These are phyloP conservation scores for Drosophila colorata DNA, from an alignment of 2,888 invertebrate genomes.

Conservation along the genomic window DNA sequence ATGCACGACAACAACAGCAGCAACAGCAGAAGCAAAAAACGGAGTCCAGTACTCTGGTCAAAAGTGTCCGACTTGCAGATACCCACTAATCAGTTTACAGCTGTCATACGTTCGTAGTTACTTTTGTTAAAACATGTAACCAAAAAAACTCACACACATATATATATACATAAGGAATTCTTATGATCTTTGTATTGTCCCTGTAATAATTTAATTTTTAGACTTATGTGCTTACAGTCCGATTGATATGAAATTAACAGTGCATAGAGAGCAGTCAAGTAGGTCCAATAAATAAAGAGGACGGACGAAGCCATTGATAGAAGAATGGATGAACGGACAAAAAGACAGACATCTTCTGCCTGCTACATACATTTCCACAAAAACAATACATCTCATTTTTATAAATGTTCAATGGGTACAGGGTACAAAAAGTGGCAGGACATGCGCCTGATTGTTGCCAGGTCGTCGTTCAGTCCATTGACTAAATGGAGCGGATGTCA, in stretches of 20 bases:
- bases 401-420: neutral
- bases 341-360: neutral
- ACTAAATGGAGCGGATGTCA: constrained; percentile 78
- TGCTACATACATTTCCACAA: neutral
- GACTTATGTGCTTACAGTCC: too few relatives aligned
- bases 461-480: constrained; percentile 71
- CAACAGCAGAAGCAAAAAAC: constrained; percentile 18
- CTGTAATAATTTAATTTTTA: too few relatives aligned
- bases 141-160: too few relatives aligned
- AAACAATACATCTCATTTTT: neutral
- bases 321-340: too few relatives aligned
- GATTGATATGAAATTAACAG: too few relatives aligned
- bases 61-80: neutral
- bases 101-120: too few relatives aligned
- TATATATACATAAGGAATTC: too few relatives aligned
- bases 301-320: too few relatives aligned
- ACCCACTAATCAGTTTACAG: neutral
- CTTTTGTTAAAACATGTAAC: too few relatives aligned
- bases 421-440: constrained; percentile 37
- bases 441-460: constrained; percentile 74
- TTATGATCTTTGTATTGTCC: too few relatives aligned
- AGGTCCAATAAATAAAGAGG: too few relatives aligned
- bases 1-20: constrained; percentile 66
- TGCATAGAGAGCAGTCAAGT: too few relatives aligned
- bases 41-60: neutral